Conservation (phyloP, 2,888 invertebrate species). For the Orchestes rusci region DNA sequence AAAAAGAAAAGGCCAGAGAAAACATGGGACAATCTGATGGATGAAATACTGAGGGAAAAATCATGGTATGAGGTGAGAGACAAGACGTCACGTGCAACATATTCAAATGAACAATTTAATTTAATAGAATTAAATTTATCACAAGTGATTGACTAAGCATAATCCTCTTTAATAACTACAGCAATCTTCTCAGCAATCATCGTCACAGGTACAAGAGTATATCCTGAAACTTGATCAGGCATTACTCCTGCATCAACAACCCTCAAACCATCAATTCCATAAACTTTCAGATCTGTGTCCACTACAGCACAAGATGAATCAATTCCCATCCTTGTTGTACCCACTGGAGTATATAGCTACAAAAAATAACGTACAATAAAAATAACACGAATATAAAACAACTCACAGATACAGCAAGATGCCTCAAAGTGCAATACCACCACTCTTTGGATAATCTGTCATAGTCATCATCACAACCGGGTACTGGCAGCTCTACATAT, state of each 20-base stretch:
- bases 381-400: neutral
- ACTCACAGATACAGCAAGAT: neutral
- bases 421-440: neutral
- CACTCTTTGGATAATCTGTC: conserved; percentile 1
- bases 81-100: too few relatives aligned
- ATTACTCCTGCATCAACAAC: conserved; percentile 2
- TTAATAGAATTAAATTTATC: neutral
- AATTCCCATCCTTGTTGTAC: conserved; percentile 1
- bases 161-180: neutral
- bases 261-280: neutral
- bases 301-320: neutral
- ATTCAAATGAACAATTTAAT: too few relatives aligned
- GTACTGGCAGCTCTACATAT: neutral
- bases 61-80: too few relatives aligned
- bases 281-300: neutral
- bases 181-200: conserved; percentile 1
- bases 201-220: neutral
- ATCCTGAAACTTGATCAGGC: neutral
- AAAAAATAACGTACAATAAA: neutral
- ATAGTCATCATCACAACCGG: neutral
- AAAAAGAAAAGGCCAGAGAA: too few relatives aligned
- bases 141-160: neutral
- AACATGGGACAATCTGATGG: too few relatives aligned
- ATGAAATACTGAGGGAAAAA: too few relatives aligned
- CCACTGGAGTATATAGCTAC: neutral